Conservation (phyloP, 2,888 invertebrate species). For the Drosophila hamatofila region DNA sequence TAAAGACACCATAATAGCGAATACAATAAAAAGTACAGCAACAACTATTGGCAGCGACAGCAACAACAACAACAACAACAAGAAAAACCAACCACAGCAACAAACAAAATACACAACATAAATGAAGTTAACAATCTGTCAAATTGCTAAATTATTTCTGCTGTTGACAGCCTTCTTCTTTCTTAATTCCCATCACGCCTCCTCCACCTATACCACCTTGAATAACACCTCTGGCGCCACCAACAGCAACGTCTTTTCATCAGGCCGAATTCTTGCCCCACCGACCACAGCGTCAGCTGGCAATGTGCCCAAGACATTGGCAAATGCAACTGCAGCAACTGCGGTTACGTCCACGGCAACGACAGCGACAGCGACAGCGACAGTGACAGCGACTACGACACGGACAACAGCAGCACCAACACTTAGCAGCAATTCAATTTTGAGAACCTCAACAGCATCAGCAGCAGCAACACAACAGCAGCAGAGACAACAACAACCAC, state of each 20-base stretch:
- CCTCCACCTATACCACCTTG: slow-evolving; percentile 24
- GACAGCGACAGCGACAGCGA: slow-evolving; percentile 34
- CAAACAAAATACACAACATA: slow-evolving; percentile 78
- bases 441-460: slow-evolving; percentile 23
- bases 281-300: slow-evolving; percentile 46
- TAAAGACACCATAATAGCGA: slow-evolving; percentile 27
- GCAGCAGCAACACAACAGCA: slow-evolving; percentile 21
- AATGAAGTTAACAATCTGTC: slow-evolving; percentile 85
- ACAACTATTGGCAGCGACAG: slow-evolving; percentile 19
- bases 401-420: slow-evolving; percentile 22
- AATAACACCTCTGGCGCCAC: slow-evolving; percentile 11
- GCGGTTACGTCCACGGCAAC: slow-evolving; percentile 21
- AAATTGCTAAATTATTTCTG: slow-evolving; percentile 85
- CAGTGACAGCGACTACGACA: slow-evolving; percentile 32
- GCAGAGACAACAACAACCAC: slow-evolving; percentile 29
- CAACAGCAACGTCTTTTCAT: slow-evolving; percentile 22
- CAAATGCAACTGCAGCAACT: slow-evolving; percentile 43
- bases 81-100: slow-evolving; percentile 34
- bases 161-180: slow-evolving; percentile 85
- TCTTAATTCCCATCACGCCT: slow-evolving; percentile 77
- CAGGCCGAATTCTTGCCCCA: slow-evolving; percentile 34
- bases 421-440: slow-evolving; percentile 42
- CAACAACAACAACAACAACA: slow-evolving; percentile 5
- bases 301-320: slow-evolving; percentile 43
- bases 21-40: slow-evolving; percentile 22